These are phyloP conservation scores for Caretta caretta DNA, from an alignment of 2,113 vertebrate genomes.

Conservation along the genomic window DNA sequence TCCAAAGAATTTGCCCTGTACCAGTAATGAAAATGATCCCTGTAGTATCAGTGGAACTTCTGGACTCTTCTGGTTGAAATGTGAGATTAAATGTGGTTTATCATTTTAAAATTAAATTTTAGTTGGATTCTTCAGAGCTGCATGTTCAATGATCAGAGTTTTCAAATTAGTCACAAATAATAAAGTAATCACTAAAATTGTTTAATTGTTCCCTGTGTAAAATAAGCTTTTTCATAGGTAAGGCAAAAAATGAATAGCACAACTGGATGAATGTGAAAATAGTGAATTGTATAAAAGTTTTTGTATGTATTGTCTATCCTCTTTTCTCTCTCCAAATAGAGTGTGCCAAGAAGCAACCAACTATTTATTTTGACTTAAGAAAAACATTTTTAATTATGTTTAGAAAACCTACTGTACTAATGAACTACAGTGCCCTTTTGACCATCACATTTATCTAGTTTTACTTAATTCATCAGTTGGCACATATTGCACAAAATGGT, in stretches of 20 bases:
- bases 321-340: neutral
- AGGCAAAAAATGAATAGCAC: neutral
- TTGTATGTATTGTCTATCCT: neutral
- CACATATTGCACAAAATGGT: conserved; percentile 16
- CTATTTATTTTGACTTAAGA: conserved; percentile 46
- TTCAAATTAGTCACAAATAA: neutral
- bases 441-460: neutral
- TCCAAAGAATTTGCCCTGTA: neutral
- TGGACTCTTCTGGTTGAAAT: neutral
- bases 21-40: neutral
- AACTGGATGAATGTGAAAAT: neutral
- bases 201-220: neutral
- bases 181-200: neutral
- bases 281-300: neutral
- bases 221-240: neutral
- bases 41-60: neutral
- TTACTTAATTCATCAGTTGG: neutral
- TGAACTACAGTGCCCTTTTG: neutral
- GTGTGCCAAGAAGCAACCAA: neutral
- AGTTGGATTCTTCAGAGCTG: neutral
- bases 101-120: neutral
- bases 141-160: neutral
- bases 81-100: neutral
- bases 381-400: neutral
- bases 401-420: conserved; percentile 22